A percentile compares a stretch with the other conserved stretches of the same genome.
These are phyloP conservation scores for Leucozona laternaria DNA, from an alignment of 2,888 invertebrate species.

Conservation along the genomic window DNA sequence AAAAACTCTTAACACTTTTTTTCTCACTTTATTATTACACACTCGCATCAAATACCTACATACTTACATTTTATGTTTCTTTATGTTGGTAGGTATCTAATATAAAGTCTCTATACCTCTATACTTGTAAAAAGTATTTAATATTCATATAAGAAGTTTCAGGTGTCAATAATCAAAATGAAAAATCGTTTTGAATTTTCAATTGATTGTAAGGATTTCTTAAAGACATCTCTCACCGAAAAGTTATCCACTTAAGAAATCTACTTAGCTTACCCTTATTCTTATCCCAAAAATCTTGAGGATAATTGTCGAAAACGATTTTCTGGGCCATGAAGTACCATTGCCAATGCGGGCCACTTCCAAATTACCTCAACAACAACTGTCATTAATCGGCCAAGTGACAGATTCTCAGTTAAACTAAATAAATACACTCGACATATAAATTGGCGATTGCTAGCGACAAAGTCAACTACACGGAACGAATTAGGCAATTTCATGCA, in stretches of 20 bases:
- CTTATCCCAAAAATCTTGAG: conserved; percentile 1
- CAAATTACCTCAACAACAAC: conserved; percentile 67
- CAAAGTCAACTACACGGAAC: conserved; percentile 77
- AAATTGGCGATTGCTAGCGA: conserved; percentile 58
- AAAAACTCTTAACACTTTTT: background rate
- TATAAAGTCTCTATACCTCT: background rate
- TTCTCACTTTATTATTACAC: background rate
- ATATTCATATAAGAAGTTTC: conserved; percentile 32
- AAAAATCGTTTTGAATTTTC: conserved; percentile 39
- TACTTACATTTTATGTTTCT: background rate
- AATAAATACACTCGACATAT: conserved; percentile 62
- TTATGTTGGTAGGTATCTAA: background rate
- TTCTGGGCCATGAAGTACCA: conserved; percentile 12
- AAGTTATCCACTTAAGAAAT: background rate
- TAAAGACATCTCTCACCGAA: conserved; percentile 2
- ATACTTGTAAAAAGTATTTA: background rate
- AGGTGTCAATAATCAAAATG: conserved; percentile 25
- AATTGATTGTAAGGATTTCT: conserved; percentile 42
- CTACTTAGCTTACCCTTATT: conserved; percentile 41
- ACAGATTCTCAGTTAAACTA: conserved; percentile 56
- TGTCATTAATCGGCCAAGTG: conserved; percentile 73
- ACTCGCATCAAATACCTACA: background rate
- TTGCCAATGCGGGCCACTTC: conserved; percentile 63
- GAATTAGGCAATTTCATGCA: conserved; percentile 83
- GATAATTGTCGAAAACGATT: conserved; percentile 28